Conservation (phyloP, 2,797 vertebrate genomes). For the Apodemus agrarius region DNA sequence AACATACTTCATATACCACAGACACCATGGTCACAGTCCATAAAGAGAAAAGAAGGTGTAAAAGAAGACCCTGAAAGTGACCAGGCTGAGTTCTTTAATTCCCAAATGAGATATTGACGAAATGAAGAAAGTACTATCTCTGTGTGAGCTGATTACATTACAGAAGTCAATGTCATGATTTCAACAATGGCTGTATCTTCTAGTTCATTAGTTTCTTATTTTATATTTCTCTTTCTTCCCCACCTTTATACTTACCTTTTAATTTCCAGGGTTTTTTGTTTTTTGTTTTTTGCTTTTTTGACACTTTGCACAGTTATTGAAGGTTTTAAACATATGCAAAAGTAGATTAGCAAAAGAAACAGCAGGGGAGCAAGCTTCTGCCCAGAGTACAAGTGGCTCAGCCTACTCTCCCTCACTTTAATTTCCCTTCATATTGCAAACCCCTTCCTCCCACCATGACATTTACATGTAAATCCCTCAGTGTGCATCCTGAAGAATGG, state of each 20-base stretch:
- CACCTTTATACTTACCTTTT: background rate
- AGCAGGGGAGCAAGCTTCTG: background rate
- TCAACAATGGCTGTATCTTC: background rate
- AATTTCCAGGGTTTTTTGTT: background rate
- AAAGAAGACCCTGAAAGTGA: background rate
- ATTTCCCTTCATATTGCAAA: constrained; percentile 16
- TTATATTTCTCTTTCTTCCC: background rate
- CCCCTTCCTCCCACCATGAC: background rate
- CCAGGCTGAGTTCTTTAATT: background rate
- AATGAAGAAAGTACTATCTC: background rate
- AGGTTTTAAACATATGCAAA: background rate
- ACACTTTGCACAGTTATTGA: background rate
- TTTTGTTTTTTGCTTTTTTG: too few relatives aligned
- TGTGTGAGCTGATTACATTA: background rate
- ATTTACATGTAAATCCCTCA: constrained; percentile 49
- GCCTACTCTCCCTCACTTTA: background rate
- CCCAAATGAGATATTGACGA: background rate
- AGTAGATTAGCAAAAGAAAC: background rate
- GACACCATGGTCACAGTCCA: background rate
- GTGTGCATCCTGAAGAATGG: background rate
- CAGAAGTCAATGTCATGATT: background rate
- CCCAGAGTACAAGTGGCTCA: background rate
- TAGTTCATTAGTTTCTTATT: background rate
- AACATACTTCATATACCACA: background rate
- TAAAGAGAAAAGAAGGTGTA: background rate